Evolutionary conservation across 1,140 invertebrate species (phyloP), one percentile per base, ranked within the genome.

Genomic region (Bombus pascuorum): DNA sequence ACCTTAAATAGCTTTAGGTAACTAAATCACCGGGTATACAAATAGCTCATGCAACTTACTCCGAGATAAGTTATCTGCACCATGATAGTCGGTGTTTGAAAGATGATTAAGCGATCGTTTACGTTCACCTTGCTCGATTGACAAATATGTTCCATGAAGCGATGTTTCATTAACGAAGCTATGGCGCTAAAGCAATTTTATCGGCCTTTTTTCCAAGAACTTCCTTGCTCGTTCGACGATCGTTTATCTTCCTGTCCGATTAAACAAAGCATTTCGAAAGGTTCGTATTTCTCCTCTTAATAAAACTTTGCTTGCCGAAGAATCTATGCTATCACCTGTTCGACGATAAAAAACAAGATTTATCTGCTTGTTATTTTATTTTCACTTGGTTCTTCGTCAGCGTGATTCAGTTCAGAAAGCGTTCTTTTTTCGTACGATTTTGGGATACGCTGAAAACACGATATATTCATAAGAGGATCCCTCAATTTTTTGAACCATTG

Each of bases 1-100:
- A 39, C 28, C 47, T 22, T 22, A 22, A 53, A 53, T 53, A 53
- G 18, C 47, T 53, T 22, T 53, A 53, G 47, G 47, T 53, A 53
- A 22, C 1, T 53, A 53, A 53, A 53, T 53, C 47, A 53, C 18
- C 47, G 18, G 0, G 18, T 53, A 53, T 6, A 28, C 75, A 10
- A 32, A 47, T 53, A 53, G 34, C 9, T 5, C 18, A 70, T 57
- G 2, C 0, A 85, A 25, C 10, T 28, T 32, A 9, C 8, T 25
- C 34, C 62, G 32, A 70, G 84, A 81, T 74, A 81, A 57, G 44
- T 68, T 85, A 81, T 81, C 84, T 71, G n/a, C 76, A 18, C 18
- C 18, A 53, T 53, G 28, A 62, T 42, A 65, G 8, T 3, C 42
- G 18, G 0, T 75, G 18, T 62, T 85, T 80, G 47, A 80, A 72